A percentile compares a stretch with the other conserved stretches of the same genome.
phyloP scores from a whole-genome alignment of 1,140 invertebrate species.

The Proctacanthus coquilletti region DNA sequence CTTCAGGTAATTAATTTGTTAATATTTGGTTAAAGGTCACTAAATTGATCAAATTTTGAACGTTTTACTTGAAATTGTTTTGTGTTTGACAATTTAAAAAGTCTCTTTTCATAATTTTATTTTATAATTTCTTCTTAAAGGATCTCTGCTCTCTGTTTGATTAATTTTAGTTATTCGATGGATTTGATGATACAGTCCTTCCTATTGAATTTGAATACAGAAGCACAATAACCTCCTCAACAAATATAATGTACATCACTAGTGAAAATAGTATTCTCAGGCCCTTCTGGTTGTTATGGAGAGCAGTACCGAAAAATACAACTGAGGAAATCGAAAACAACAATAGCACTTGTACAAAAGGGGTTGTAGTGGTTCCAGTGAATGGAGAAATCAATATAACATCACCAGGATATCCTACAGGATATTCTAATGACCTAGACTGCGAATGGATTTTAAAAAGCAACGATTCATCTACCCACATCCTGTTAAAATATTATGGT shows the following conservation, averaged over 20 bases:
- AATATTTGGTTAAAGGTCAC: too few relatives aligned
- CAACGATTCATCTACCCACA: conserved; percentile 35
- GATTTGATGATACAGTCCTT: conserved; percentile 46
- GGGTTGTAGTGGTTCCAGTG: conserved; percentile 1
- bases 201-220: conserved; percentile 30
- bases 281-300: conserved; percentile 48
- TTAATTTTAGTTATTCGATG: conserved; percentile 43
- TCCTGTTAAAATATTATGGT: conserved; percentile 34
- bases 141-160: too few relatives aligned
- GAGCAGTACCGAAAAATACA: too few relatives aligned
- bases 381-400: conserved; percentile 26
- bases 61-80: too few relatives aligned
- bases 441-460: conserved; percentile 62
- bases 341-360: conserved; percentile 7
- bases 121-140: too few relatives aligned
- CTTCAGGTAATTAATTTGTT: too few relatives aligned
- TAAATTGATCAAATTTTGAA: too few relatives aligned
- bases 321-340: conserved; percentile 6
- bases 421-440: conserved; percentile 48
- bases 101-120: too few relatives aligned
- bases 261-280: conserved; percentile 26
- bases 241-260: conserved; percentile 45
- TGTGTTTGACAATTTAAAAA: too few relatives aligned
- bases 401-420: conserved; percentile 65
- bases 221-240: conserved; percentile 40